Evolutionary conservation across 2,888 invertebrate genomes (phyloP).

Genomic region (Iphiclides podalirius): DNA sequence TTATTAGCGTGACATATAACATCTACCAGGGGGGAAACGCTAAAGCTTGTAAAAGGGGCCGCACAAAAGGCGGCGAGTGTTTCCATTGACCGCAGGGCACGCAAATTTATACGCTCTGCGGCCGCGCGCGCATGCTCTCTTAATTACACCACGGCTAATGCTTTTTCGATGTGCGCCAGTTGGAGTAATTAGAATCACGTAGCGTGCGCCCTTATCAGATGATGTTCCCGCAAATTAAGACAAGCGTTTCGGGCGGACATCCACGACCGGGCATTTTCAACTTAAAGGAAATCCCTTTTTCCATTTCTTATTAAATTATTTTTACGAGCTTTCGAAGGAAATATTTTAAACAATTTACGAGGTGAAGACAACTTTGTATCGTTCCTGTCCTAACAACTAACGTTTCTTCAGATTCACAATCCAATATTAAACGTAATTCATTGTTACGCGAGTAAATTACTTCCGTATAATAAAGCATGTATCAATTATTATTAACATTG

Average conservation of each 20-base stretch:
- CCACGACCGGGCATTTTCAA: slow-evolving; percentile 9
- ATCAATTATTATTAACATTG: too few species aligned
- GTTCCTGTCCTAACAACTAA: too few species aligned
- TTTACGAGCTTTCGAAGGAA: background rate
- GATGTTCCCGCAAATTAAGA: slow-evolving; percentile 16
- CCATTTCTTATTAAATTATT: slow-evolving; percentile 1
- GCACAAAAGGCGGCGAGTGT: slow-evolving; percentile 31
- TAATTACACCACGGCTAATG: slow-evolving; percentile 67
- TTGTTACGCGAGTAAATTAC: too few species aligned
- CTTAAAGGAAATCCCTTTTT: slow-evolving; percentile 12
- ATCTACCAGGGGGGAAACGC: too few species aligned
- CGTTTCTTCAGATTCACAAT: too few species aligned
- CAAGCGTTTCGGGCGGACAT: background rate
- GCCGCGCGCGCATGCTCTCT: slow-evolving; percentile 52
- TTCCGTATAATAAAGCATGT: too few species aligned
- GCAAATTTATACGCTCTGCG: slow-evolving; percentile 55
- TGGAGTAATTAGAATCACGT: slow-evolving; percentile 41
- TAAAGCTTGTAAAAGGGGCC: slow-evolving; percentile 25
- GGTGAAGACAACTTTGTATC: too few species aligned
- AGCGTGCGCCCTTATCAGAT: slow-evolving; percentile 19
- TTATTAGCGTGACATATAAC: too few species aligned
- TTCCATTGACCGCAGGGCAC: slow-evolving; percentile 47
- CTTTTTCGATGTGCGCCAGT: slow-evolving; percentile 57
- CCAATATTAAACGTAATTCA: too few species aligned
- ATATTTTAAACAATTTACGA: background rate